Evolutionary conservation across 1,140 invertebrate species (phyloP).

Genomic region (Lutraria rhynchaena): DNA sequence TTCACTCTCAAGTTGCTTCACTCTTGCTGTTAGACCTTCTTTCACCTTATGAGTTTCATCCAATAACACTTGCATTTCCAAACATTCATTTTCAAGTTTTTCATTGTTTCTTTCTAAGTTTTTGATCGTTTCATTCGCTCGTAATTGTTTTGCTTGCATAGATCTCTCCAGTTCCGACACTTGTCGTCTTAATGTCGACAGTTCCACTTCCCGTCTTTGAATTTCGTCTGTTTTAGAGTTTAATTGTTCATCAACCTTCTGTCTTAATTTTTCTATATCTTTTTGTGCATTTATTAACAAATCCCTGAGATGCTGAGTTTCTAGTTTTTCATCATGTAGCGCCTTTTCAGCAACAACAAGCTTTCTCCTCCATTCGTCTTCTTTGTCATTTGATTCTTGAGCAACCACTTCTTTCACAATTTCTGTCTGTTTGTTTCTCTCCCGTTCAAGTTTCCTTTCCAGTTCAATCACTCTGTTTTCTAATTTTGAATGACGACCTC

Average conservation of each 20-base stretch:
- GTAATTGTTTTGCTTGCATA: conserved; percentile 65
- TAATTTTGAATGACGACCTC: conserved; percentile 63
- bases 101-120: conserved; percentile 71
- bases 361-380: conserved; percentile 71
- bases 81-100: conserved; percentile 71
- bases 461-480: conserved; percentile 66
- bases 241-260: conserved; percentile 70
- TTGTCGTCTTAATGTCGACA: conserved; percentile 69
- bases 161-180: conserved; percentile 67
- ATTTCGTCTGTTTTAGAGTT: conserved; percentile 71
- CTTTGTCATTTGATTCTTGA: conserved; percentile 62
- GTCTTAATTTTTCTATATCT: conserved; percentile 78
- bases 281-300: conserved; percentile 78
- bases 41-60: conserved; percentile 73
- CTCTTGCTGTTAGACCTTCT: conserved; percentile 68
- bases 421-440: conserved; percentile 61
- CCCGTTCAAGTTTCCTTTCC: conserved; percentile 64
- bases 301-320: conserved; percentile 78
- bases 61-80: conserved; percentile 71
- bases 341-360: conserved; percentile 67
- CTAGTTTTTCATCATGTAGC: conserved; percentile 74
- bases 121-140: conserved; percentile 66
- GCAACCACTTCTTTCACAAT: conserved; percentile 62
- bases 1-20: conserved; percentile 76
- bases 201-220: conserved; percentile 70